Conservation (phyloP, 2,888 invertebrate genomes). For the Ichneumon xanthorius region DNA sequence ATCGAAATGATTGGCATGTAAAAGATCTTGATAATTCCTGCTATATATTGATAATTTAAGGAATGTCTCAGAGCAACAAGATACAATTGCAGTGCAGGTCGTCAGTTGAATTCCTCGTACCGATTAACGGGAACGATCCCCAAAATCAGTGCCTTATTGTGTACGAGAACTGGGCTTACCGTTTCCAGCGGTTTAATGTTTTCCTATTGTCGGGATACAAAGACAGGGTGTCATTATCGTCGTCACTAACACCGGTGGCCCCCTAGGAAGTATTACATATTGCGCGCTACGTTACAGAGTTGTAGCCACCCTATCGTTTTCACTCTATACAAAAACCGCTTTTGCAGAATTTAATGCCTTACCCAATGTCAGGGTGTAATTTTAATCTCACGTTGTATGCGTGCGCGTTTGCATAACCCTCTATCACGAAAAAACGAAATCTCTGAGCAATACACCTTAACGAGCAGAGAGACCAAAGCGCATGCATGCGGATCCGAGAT, state of each 20-base stretch:
- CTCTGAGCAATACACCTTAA: slow-evolving; percentile 15
- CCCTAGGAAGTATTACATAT: background rate
- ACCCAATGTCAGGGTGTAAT: slow-evolving; percentile 18
- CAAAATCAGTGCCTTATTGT: background rate
- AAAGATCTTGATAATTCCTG: background rate
- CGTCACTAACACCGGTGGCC: background rate
- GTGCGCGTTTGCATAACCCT: slow-evolving; percentile 9
- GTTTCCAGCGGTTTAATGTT: background rate
- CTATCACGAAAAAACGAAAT: slow-evolving; percentile 4
- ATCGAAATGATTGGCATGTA: background rate
- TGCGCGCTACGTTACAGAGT: background rate
- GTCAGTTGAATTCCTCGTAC: background rate
- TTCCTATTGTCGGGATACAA: background rate
- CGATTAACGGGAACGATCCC: background rate
- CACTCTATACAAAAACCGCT: slow-evolving; percentile 17
- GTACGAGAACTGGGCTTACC: background rate
- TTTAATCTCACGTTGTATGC: slow-evolving; percentile 41
- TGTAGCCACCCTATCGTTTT: slow-evolving; percentile 6
- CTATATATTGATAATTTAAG: too few relatives aligned
- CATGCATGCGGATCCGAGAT: background rate
- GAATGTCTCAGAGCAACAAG: background rate
- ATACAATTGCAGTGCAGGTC: background rate
- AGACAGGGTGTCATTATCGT: background rate
- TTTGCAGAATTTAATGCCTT: slow-evolving; percentile 33
- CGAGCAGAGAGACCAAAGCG: slow-evolving; percentile 16